A percentile compares a stretch with the other conserved stretches of the same genome.
These are phyloP conservation scores for Lepidonotus clava DNA, from an alignment of 2,888 invertebrate species.

Conservation along the genomic window DNA sequence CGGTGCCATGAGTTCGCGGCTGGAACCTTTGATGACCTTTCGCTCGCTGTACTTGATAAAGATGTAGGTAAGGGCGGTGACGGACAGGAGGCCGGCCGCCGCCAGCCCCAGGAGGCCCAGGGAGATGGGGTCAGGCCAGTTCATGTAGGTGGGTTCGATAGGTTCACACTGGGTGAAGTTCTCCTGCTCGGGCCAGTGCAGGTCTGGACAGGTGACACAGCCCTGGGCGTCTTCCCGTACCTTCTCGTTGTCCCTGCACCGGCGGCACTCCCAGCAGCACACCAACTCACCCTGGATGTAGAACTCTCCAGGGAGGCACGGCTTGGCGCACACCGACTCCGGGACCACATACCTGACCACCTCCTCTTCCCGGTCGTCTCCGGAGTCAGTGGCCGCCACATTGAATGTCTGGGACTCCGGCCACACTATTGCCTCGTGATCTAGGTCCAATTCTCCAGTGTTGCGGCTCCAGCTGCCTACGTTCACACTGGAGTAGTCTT, in stretches of 20 bases:
- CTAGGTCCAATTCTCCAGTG: not conserved
- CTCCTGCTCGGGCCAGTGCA: conserved; percentile 37
- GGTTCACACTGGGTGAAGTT: conserved; percentile 27
- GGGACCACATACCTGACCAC: not conserved
- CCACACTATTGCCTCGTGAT: not conserved
- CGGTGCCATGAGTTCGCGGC: conserved; percentile 46
- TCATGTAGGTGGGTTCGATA: conserved; percentile 24
- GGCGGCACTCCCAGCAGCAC: conserved; percentile 54
- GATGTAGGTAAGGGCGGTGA: not conserved
- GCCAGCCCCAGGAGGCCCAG: not conserved
- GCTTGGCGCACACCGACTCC: conserved; percentile 49
- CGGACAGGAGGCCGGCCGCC: not conserved
- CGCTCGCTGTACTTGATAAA: conserved; percentile 43
- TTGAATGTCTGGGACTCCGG: not conserved
- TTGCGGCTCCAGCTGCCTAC: conserved; percentile 7
- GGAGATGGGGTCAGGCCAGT: conserved; percentile 33
- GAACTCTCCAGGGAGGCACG: conserved; percentile 45
- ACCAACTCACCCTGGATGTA: conserved; percentile 22
- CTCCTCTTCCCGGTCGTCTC: not conserved
- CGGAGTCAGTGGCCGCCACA: not conserved
- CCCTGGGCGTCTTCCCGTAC: not conserved
- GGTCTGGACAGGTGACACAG: conserved; percentile 10
- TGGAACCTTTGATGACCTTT: conserved; percentile 32
- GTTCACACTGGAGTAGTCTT: not conserved
- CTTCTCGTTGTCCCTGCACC: conserved; percentile 26